Base-by-base conservation (phyloP, 2,888 invertebrate genomes). In the Celastrina argiolus region DNA sequence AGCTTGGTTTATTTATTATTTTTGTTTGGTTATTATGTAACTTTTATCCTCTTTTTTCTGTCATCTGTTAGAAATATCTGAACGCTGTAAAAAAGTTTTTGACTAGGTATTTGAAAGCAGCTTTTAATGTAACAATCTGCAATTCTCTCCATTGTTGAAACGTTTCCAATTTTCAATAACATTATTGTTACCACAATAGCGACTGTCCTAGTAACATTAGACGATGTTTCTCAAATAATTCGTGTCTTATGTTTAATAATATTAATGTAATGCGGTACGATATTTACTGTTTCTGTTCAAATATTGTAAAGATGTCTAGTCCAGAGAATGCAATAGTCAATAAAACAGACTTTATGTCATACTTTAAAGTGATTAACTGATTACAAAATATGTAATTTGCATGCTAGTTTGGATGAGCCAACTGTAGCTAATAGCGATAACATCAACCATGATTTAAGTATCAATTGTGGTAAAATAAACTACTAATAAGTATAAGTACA, bases 201-300 rank as follows among this genome's bases (percentile, higher is more conserved):
- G 76, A 74, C 78, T 80, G 80, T 79, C 78, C 78, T 80, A 76
- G 76, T 75, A 78, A 79, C 75, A 81, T 84, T 84, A 83, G 85
- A 79, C 81, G 80, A 70, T 81, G 80, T 82, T 83, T 83, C 81
- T 83, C 82, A 82, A 84, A 83, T 85, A 84, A 81, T 78, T 76
- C 72, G 67, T 75, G 77, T 77, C 69, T 76, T 73, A 74, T 84
- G 85, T 87, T 85, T 86, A 84, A 87, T 87, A 87, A 87, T 81
- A 87, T 78, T 74, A 75, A 71, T 73, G 71, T 70, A 69, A 45
- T 69, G 65, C 71, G 69, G 74, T 75, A 73, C 42, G 68, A 68
- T 39, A 84, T 85, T 84, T 82, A 84, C 82, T 84, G 80, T 81
- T 78, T 78, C 76, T 63, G 63, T 65, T 73, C 70, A 74, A 78